Conservation (phyloP, 1,140 invertebrate genomes). For the Heliothis virescens region DNA sequence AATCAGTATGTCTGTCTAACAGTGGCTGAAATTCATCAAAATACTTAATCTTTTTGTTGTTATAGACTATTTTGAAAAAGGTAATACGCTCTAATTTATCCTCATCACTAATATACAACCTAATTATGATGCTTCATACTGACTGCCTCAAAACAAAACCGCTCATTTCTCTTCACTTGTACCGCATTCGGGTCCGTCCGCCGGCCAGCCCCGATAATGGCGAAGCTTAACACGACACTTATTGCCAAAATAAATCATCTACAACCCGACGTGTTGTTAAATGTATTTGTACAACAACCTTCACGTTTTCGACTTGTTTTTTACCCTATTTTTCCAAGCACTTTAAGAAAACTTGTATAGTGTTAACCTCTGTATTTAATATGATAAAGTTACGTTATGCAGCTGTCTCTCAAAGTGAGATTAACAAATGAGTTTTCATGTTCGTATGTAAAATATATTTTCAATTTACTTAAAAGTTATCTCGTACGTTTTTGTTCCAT, state of each 20-base stretch:
- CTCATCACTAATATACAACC: not conserved
- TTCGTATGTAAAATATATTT: too few species aligned
- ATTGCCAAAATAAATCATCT: conserved; percentile 81
- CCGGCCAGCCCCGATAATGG: conserved; percentile 70
- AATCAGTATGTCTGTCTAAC: too few species aligned
- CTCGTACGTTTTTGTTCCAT: too few species aligned
- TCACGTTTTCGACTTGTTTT: conserved; percentile 32
- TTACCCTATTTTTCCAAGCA: not conserved
- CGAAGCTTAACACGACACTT: conserved; percentile 79
- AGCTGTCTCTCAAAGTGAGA: too few species aligned
- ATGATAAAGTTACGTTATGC: too few species aligned
- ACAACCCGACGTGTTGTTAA: conserved; percentile 63
- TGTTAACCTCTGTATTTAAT: too few species aligned
- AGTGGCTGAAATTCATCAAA: too few species aligned
- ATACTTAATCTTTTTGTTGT: too few species aligned
- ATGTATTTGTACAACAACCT: conserved; percentile 52
- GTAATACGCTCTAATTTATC: too few species aligned
- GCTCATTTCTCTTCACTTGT: conserved; percentile 45
- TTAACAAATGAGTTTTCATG: too few species aligned
- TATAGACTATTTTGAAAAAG: too few species aligned
- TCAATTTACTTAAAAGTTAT: too few species aligned
- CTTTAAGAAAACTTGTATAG: not conserved
- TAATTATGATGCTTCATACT: not conserved
- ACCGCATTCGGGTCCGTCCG: conserved; percentile 56
- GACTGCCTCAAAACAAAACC: not conserved